Conservation (phyloP, 1,140 invertebrate species). For the Achroia grisella region DNA sequence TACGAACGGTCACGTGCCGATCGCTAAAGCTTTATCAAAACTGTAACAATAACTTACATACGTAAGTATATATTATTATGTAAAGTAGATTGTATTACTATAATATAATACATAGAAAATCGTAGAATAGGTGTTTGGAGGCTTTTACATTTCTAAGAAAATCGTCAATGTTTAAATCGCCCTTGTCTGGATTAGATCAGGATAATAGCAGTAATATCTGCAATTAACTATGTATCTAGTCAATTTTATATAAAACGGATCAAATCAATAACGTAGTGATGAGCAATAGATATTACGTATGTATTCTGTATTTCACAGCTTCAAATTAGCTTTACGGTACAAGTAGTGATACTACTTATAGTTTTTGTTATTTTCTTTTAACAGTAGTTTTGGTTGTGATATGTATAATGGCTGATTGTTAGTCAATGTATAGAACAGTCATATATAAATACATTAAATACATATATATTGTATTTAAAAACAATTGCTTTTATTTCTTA, state of each 20-base stretch:
- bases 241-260: constrained; percentile 35
- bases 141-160: constrained; percentile 65
- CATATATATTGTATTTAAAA: neutral
- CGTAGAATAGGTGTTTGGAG: constrained; percentile 62
- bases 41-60: constrained; percentile 66
- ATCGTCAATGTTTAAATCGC: constrained; percentile 59
- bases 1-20: constrained; percentile 6
- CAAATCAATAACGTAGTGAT: neutral
- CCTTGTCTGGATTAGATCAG: constrained; percentile 36
- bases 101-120: constrained; percentile 37
- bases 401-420: constrained; percentile 25
- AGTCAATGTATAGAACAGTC: constrained; percentile 23
- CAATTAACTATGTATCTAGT: constrained; percentile 36
- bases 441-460: constrained; percentile 14
- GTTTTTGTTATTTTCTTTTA: constrained; percentile 18
- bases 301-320: constrained; percentile 9
- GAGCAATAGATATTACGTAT: neutral
- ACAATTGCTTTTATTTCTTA: neutral
- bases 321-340: constrained; percentile 17
- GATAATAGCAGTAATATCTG: constrained; percentile 30
- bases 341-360: constrained; percentile 12
- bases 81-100: constrained; percentile 15
- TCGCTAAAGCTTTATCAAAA: constrained; percentile 55
- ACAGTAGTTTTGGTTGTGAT: constrained; percentile 30
- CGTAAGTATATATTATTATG: constrained; percentile 46